These are phyloP conservation scores for Rhagoletis zephyria DNA, from an alignment of 1,140 invertebrate genomes.

Conservation along the genomic window DNA sequence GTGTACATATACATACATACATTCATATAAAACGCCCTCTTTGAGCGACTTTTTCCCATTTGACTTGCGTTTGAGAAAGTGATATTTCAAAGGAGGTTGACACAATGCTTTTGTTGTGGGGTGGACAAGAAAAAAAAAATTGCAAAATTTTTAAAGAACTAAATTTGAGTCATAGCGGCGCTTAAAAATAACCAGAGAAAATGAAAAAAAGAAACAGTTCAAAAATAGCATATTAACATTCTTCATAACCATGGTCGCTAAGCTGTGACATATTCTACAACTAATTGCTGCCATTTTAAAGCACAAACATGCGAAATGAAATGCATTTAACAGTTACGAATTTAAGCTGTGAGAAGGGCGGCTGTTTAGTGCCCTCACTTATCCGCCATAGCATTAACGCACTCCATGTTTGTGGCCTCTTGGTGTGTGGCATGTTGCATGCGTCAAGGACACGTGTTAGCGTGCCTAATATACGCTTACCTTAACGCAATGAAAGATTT, in stretches of 20 bases:
- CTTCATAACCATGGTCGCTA: neutral
- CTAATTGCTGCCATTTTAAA: neutral
- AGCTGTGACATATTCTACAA: neutral
- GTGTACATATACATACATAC: too few species aligned
- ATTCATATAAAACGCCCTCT: neutral
- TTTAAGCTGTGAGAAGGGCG: too few species aligned
- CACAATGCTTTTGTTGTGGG: neutral
- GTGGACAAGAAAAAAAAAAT: neutral
- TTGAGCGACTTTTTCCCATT: constrained; percentile 17
- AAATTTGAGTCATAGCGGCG: neutral
- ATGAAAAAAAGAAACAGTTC: neutral
- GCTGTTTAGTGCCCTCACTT: neutral
- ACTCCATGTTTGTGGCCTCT: neutral
- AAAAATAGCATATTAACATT: neutral
- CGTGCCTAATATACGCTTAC: neutral
- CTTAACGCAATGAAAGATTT: neutral
- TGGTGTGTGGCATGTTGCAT: constrained; percentile 18
- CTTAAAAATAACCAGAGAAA: neutral
- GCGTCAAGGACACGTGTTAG: constrained; percentile 1
- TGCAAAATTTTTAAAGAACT: neutral
- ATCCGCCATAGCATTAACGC: neutral
- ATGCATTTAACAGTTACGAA: too few species aligned
- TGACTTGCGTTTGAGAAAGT: constrained; percentile 17
- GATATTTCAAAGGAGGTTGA: neutral
- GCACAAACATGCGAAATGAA: neutral